Conservation (phyloP, 2,888 invertebrate genomes). For the Leptura quadrifasciata region DNA sequence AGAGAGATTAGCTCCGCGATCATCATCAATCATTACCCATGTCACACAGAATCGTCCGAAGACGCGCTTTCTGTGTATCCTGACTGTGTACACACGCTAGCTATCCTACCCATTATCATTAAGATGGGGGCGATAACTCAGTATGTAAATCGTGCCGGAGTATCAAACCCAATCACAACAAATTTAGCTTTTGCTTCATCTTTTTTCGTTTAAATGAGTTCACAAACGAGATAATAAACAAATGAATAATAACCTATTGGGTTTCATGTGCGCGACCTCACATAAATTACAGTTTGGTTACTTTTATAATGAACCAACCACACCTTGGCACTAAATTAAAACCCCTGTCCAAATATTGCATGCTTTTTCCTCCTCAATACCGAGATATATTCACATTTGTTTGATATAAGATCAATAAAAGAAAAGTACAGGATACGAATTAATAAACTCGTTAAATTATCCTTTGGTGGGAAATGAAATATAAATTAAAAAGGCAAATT, state of each 20-base stretch:
- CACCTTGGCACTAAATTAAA: slow-evolving; percentile 58
- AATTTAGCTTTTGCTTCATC: slow-evolving; percentile 24
- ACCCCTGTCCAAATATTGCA: slow-evolving; percentile 57
- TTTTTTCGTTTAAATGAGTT: slow-evolving; percentile 41
- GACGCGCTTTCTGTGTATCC: slow-evolving; percentile 34
- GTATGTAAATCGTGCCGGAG: slow-evolving; percentile 37
- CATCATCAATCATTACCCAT: slow-evolving; percentile 60
- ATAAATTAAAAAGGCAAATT: no score
- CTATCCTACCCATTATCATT: slow-evolving; percentile 44
- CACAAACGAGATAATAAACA: slow-evolving; percentile 56
- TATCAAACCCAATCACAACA: slow-evolving; percentile 36
- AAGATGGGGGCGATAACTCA: slow-evolving; percentile 42
- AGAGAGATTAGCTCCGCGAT: slow-evolving; percentile 58
- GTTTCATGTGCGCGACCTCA: slow-evolving; percentile 55
- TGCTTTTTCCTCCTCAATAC: slow-evolving; percentile 11
- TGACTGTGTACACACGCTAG: slow-evolving; percentile 34
- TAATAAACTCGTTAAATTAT: no score
- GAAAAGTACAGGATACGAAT: no score
- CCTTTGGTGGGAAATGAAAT: no score
- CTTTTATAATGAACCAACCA: slow-evolving; percentile 58
- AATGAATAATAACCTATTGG: slow-evolving; percentile 59
- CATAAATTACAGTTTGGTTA: slow-evolving; percentile 57
- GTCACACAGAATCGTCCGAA: slow-evolving; percentile 50
- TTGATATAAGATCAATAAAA: not conserved
- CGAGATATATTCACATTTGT: not conserved